phyloP scores from a whole-genome alignment of 2,113 vertebrate species.

The Poeciliopsis retropinna region DNA sequence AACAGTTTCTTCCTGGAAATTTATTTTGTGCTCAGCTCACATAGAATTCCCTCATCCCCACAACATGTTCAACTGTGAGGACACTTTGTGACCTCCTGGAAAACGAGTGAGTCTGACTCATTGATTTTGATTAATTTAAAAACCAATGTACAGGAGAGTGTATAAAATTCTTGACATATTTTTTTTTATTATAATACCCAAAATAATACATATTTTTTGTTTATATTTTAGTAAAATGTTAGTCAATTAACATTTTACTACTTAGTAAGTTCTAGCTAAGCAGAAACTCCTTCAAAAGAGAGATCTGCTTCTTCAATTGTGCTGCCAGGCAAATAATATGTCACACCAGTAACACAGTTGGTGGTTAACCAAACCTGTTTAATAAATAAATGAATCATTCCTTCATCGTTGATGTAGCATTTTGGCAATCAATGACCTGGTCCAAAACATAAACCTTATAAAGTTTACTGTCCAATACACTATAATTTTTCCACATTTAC shows the following conservation, averaged over 20 bases:
- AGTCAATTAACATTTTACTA: background rate
- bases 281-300: background rate
- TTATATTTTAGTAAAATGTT: background rate
- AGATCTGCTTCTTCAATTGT: background rate
- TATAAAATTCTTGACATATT: no score
- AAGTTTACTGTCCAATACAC: background rate
- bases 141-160: no score
- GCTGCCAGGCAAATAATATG: background rate
- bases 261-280: background rate
- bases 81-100: background rate
- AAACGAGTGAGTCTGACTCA: background rate
- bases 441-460: background rate
- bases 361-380: no score
- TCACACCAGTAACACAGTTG: background rate
- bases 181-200: background rate
- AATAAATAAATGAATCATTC: no score
- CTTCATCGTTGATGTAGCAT: background rate
- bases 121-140: background rate
- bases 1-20: background rate
- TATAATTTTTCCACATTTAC: background rate
- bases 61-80: background rate
- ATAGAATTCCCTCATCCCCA: background rate
- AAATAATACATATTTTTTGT: no score
- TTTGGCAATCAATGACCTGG: background rate
- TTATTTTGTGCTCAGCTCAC: background rate